phyloP scores from a whole-genome alignment of 1,140 invertebrate species.

The Aphaenogaster floridana region DNA sequence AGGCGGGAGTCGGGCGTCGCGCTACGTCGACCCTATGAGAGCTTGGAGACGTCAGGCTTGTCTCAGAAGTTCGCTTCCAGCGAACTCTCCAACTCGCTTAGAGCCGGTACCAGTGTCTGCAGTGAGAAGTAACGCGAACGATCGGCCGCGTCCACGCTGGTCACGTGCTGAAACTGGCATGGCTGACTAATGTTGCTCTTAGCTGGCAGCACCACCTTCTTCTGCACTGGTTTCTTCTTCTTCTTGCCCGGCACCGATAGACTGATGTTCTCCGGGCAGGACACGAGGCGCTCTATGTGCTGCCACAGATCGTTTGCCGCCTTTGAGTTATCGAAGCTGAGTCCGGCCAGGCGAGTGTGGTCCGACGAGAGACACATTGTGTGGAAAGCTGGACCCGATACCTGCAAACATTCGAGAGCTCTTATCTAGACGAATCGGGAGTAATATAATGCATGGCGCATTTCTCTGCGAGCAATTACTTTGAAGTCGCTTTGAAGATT shows the following conservation, averaged over 20 bases:
- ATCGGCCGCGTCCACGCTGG: conserved; percentile 92
- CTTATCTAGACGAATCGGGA: not conserved
- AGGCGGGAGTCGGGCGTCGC: conserved; percentile 46
- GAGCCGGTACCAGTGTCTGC: conserved; percentile 87
- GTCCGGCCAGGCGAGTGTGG: conserved; percentile 87
- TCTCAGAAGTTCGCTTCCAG: conserved; percentile 78
- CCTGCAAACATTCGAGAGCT: conserved; percentile 74
- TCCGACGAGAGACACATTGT: conserved; percentile 94
- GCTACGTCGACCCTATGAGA: conserved; percentile 52
- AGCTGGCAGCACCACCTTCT: conserved; percentile 89
- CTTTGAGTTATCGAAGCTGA: conserved; percentile 91
- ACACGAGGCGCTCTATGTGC: conserved; percentile 91
- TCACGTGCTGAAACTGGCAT: conserved; percentile 95
- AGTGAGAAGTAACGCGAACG: conserved; percentile 90
- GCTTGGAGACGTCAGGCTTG: conserved; percentile 40
- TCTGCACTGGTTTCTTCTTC: conserved; percentile 87
- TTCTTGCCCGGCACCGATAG: conserved; percentile 90
- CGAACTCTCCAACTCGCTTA: conserved; percentile 79
- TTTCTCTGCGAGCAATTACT: not conserved
- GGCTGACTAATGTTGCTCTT: conserved; percentile 95
- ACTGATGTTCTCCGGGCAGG: conserved; percentile 93
- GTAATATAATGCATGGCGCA: not conserved
- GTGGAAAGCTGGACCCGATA: conserved; percentile 91
- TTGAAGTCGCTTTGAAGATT: not conserved
- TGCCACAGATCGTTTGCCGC: conserved; percentile 91